Percentiles rank a stretch among this genome's conserved stretches.
These are phyloP conservation scores for Scrobipalpa atriplicella DNA, from an alignment of 2,888 invertebrate species.

Conservation along the genomic window DNA sequence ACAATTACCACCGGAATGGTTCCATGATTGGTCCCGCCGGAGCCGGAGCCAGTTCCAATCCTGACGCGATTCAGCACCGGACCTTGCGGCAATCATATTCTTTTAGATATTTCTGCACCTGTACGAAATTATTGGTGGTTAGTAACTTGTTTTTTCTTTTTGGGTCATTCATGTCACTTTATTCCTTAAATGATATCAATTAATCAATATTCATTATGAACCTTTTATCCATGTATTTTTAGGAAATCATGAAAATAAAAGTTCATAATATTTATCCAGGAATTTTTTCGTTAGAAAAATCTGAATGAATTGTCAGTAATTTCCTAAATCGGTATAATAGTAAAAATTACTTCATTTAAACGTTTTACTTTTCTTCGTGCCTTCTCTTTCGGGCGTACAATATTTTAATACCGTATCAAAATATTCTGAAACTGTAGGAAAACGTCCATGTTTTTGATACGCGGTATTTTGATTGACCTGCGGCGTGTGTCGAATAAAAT, in stretches of 20 bases:
- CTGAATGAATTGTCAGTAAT: no score
- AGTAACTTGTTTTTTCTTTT: neutral
- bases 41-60: constrained; percentile 49
- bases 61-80: constrained; percentile 44
- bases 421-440: constrained; percentile 30
- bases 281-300: no score
- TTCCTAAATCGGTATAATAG: no score
- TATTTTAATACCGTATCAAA: no score
- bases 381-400: no score
- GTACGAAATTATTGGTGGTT: neutral
- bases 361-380: no score
- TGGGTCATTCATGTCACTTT: neutral
- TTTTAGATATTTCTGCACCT: constrained; percentile 11
- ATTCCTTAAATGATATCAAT: no score
- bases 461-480: constrained; percentile 35
- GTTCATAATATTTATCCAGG: no score
- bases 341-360: no score
- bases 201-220: no score
- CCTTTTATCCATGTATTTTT: no score
- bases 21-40: constrained; percentile 54
- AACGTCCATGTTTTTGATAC: constrained; percentile 42
- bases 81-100: constrained; percentile 24
- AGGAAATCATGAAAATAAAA: no score
- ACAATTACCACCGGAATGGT: constrained; percentile 51
- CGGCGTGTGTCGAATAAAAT: constrained; percentile 54